A percentile compares a stretch with the other conserved stretches of the same genome.
phyloP scores from a whole-genome alignment of 35 echinoderm and acorn worm genomes.

The Amphiura filiformis region DNA sequence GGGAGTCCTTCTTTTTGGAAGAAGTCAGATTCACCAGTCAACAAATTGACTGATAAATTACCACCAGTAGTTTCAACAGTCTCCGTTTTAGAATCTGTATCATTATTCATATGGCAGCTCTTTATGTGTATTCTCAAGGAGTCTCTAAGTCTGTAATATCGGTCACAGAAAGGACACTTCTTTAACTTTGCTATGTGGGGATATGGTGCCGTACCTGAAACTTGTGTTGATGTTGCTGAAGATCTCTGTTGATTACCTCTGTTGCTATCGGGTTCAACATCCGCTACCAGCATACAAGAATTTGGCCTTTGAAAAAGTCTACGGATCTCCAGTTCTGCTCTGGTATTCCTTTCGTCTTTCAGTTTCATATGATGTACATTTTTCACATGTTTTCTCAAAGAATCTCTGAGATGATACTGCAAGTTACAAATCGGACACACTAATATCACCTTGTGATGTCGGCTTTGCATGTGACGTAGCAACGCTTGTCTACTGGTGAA shows the following conservation, averaged over 20 bases:
- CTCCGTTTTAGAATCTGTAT: too few relatives aligned
- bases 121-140: not conserved
- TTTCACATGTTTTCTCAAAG: constrained; percentile 6
- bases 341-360: not conserved
- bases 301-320: not conserved
- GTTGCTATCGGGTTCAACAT: not conserved
- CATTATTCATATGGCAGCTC: too few relatives aligned
- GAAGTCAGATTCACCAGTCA: too few relatives aligned
- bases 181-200: not conserved
- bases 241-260: not conserved
- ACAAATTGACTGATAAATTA: too few relatives aligned
- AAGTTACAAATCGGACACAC: not conserved
- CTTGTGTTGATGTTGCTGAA: not conserved
- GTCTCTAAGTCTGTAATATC: not conserved
- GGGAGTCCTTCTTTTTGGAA: too few relatives aligned
- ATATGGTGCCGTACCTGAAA: not conserved
- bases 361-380: not conserved
- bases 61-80: too few relatives aligned
- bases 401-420: not conserved
- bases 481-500: not conserved
- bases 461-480: not conserved
- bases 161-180: not conserved
- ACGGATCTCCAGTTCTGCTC: not conserved
- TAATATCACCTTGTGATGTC: not conserved
- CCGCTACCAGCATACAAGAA: not conserved